A percentile compares a stretch with the other conserved stretches of the same genome.
phyloP scores from a whole-genome alignment of 2,797 vertebrate species.

The Peromyscus eremicus region DNA sequence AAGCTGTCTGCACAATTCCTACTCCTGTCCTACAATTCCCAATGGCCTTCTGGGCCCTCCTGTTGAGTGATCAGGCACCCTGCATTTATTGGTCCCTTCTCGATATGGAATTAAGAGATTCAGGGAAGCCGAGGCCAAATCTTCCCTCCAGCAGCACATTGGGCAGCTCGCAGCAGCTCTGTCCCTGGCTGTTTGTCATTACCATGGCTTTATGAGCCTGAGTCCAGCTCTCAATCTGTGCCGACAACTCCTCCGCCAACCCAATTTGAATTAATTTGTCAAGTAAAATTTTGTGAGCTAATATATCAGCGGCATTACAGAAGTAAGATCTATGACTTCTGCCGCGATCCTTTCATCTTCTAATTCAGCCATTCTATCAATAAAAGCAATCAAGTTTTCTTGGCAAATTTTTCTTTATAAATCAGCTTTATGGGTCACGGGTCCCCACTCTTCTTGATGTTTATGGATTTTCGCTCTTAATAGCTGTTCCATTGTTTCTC shows the following conservation, averaged over 20 bases:
- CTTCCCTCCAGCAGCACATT: neutral
- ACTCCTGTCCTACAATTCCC: neutral
- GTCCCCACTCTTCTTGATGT: constrained; percentile 76
- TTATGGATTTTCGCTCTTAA: constrained; percentile 79
- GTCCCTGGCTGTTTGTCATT: constrained; percentile 59
- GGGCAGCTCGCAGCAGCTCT: neutral
- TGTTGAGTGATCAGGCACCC: neutral
- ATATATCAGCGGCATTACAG: constrained; percentile 79
- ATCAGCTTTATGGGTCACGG: constrained; percentile 78
- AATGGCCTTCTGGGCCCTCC: neutral
- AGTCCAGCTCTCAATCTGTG: constrained; percentile 74
- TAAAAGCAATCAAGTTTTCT: constrained; percentile 83
- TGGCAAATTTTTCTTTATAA: constrained; percentile 82
- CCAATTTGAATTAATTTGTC: constrained; percentile 84
- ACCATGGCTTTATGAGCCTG: constrained; percentile 63
- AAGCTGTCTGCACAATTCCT: neutral
- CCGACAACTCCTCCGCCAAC: constrained; percentile 57
- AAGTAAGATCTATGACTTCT: constrained; percentile 81
- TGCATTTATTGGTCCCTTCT: constrained; percentile 26
- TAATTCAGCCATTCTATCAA: constrained; percentile 81
- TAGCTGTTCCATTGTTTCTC: constrained; percentile 68
- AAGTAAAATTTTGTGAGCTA: constrained; percentile 82
- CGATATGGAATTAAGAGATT: constrained; percentile 32
- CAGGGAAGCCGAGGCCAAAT: neutral
- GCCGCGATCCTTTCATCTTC: constrained; percentile 76